Percentiles rank a stretch among this genome's conserved stretches.
Conservation (phyloP, 2,888 invertebrate genomes). For the Apotomis betuletana region DNA sequence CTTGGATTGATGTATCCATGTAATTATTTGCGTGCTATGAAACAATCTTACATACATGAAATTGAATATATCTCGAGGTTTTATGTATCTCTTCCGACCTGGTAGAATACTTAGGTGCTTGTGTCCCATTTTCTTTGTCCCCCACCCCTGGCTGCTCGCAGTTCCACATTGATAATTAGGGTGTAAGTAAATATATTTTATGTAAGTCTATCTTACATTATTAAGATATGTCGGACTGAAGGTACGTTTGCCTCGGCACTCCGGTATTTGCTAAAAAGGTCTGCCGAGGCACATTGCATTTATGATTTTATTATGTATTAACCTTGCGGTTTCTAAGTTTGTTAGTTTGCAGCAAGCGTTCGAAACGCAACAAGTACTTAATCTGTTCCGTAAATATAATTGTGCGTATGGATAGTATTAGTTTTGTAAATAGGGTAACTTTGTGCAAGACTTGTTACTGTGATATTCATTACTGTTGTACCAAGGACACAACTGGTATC, state of each 20-base stretch:
- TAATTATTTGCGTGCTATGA: background rate
- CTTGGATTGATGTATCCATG: background rate
- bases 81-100: slow-evolving; percentile 33
- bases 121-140: slow-evolving; percentile 58
- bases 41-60: background rate
- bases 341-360: slow-evolving; percentile 22
- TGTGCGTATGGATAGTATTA: slow-evolving; percentile 43
- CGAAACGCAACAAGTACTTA: slow-evolving; percentile 31
- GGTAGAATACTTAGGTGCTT: slow-evolving; percentile 52
- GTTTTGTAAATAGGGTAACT: slow-evolving; percentile 46
- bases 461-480: slow-evolving; percentile 59
- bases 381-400: slow-evolving; percentile 16
- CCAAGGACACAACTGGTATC: slow-evolving; percentile 52
- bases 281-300: slow-evolving; percentile 47
- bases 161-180: slow-evolving; percentile 59
- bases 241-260: slow-evolving; percentile 46
- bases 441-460: slow-evolving; percentile 38
- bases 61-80: slow-evolving; percentile 6
- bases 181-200: slow-evolving; percentile 25
- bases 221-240: slow-evolving; percentile 20
- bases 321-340: slow-evolving; percentile 13
- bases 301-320: slow-evolving; percentile 22
- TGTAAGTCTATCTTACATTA: slow-evolving; percentile 26
- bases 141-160: slow-evolving; percentile 52
- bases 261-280: slow-evolving; percentile 71